These are phyloP conservation scores for Horisme vitalbata DNA, from an alignment of 2,888 invertebrate species.

Conservation along the genomic window DNA sequence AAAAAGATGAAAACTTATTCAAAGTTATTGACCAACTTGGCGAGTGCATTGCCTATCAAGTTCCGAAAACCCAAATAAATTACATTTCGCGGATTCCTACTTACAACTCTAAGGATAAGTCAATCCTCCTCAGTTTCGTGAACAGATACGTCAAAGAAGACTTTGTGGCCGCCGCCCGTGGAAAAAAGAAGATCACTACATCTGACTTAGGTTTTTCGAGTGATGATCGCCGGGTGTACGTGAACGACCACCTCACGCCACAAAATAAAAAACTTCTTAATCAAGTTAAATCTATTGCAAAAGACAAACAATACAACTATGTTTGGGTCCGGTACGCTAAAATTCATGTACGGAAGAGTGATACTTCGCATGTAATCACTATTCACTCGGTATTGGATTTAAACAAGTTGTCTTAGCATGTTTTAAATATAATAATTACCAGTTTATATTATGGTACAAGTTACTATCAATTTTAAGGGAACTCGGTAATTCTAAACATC, in stretches of 20 bases:
- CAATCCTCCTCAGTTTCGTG: neutral
- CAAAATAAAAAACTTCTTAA: neutral
- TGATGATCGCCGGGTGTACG: neutral
- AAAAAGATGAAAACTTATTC: neutral
- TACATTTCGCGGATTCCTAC: neutral
- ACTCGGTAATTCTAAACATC: too few relatives aligned
- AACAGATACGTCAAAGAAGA: conserved; percentile 1
- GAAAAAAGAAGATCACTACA: neutral
- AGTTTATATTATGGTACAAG: too few relatives aligned
- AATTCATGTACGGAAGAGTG: neutral
- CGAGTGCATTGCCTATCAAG: neutral
- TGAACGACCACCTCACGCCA: neutral
- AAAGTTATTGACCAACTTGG: neutral
- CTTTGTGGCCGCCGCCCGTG: neutral
- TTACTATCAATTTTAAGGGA: too few relatives aligned
- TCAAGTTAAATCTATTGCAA: neutral
- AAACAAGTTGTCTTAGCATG: too few relatives aligned
- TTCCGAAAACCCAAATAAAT: neutral
- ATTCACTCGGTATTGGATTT: neutral
- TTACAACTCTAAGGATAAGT: neutral
- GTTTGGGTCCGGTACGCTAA: conserved; percentile 1
- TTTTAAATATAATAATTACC: too few relatives aligned
- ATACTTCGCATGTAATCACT: neutral
- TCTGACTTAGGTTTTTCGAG: neutral
- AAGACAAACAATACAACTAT: neutral